phyloP scores from a whole-genome alignment of 2,113 vertebrate genomes.

The Rhinoptilus africanus region DNA sequence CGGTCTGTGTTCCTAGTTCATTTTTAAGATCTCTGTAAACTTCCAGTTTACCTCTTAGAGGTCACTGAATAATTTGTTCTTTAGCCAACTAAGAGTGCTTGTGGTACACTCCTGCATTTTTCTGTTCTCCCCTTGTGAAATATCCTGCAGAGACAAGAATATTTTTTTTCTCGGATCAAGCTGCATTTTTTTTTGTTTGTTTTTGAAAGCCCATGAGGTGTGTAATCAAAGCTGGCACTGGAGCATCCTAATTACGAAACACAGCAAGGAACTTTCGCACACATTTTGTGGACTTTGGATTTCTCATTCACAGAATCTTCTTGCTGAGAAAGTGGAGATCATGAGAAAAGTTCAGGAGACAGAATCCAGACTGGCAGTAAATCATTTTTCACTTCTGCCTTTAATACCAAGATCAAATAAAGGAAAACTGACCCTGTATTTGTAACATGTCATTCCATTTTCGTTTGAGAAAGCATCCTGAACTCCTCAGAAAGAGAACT shows the following conservation, averaged over 20 bases:
- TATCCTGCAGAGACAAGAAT: neutral
- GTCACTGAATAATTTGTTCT: neutral
- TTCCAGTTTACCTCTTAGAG: slow-evolving; percentile 20
- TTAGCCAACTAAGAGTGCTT: neutral
- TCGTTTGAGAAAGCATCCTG: neutral
- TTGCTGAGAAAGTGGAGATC: neutral
- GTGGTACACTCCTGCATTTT: neutral
- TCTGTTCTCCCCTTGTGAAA: slow-evolving; percentile 35
- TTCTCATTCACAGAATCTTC: slow-evolving; percentile 55
- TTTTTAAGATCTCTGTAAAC: neutral
- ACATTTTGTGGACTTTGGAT: slow-evolving; percentile 54
- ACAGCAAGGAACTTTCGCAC: slow-evolving; percentile 61
- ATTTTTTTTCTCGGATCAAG: slow-evolving; percentile 19
- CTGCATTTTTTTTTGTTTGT: neutral
- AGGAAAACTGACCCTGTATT: neutral
- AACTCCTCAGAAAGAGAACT: neutral
- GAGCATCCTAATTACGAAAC: slow-evolving; percentile 69
- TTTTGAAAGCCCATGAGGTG: neutral
- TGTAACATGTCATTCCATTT: slow-evolving; percentile 11
- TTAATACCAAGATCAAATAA: neutral
- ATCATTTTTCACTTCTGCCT: neutral
- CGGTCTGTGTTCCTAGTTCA: neutral
- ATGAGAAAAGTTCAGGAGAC: slow-evolving; percentile 34
- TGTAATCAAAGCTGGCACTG: slow-evolving; percentile 58
- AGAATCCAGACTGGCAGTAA: neutral